These are phyloP conservation scores for Distichodus sexfasciatus DNA, from an alignment of 2,797 vertebrate species.

Conservation along the genomic window DNA sequence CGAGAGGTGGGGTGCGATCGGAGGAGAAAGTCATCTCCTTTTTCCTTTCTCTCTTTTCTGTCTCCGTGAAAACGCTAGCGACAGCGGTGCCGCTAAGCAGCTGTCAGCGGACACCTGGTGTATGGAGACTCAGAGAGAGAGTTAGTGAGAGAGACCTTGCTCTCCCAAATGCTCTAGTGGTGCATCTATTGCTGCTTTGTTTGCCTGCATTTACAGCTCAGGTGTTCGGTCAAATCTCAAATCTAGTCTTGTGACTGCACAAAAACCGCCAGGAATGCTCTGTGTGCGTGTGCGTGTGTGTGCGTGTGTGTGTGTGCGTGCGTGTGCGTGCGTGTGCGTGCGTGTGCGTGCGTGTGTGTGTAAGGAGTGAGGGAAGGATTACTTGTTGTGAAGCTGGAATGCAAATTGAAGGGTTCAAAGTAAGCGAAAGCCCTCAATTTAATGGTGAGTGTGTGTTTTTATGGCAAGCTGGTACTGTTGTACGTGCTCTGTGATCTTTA, in stretches of 20 bases:
- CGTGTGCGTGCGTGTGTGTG: background rate
- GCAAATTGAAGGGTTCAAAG: background rate
- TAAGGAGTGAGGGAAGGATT: background rate
- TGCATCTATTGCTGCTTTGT: background rate
- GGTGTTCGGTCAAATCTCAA: constrained; percentile 50
- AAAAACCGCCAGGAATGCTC: background rate
- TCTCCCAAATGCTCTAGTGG: background rate
- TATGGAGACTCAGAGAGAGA: background rate
- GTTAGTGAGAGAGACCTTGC: background rate
- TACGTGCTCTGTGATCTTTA: too few species aligned
- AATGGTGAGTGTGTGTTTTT: background rate
- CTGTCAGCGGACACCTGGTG: constrained; percentile 37
- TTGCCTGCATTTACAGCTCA: constrained; percentile 53
- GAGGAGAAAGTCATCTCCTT: constrained; percentile 1
- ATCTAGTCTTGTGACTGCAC: constrained; percentile 46
- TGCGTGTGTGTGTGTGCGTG: background rate
- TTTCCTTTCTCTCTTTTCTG: background rate
- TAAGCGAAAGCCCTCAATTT: too few species aligned
- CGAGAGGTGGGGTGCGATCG: background rate
- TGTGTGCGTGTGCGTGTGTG: background rate
- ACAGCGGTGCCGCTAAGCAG: constrained; percentile 26
- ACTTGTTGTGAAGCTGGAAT: background rate
- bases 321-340: background rate
- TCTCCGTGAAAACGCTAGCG: background rate
- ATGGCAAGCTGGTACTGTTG: too few species aligned